Evolutionary conservation across 2,888 invertebrate genomes (phyloP).

Genomic region (Boloria euphrosyne): DNA sequence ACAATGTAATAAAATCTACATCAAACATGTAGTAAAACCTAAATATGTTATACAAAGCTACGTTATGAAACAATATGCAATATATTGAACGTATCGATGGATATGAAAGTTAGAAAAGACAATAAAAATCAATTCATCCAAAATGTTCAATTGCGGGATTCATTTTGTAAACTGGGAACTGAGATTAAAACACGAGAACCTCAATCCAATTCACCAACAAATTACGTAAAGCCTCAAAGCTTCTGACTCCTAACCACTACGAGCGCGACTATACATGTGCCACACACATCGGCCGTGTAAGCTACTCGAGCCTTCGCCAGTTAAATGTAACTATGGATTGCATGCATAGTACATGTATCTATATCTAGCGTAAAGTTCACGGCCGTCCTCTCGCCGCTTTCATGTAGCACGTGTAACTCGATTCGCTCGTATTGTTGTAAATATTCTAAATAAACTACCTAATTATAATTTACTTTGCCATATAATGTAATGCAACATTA

Average conservation of each 20-base stretch:
- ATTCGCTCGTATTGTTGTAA: constrained; percentile 26
- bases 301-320: constrained; percentile 67
- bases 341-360: constrained; percentile 51
- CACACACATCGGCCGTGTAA: constrained; percentile 59
- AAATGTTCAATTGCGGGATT: constrained; percentile 46
- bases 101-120: neutral
- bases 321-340: constrained; percentile 62
- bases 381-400: constrained; percentile 50
- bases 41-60: too few relatives aligned
- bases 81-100: too few relatives aligned
- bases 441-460: constrained; percentile 7
- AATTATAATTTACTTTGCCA: constrained; percentile 12
- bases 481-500: neutral
- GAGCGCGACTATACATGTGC: constrained; percentile 47
- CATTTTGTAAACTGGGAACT: constrained; percentile 53
- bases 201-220: constrained; percentile 70
- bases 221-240: constrained; percentile 75
- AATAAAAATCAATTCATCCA: constrained; percentile 3
- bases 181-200: constrained; percentile 55
- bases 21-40: too few relatives aligned
- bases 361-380: constrained; percentile 64
- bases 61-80: too few relatives aligned
- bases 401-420: constrained; percentile 64
- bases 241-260: constrained; percentile 57
- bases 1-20: too few relatives aligned